These are phyloP conservation scores for Epinotia bilunana DNA, from an alignment of 2,888 invertebrate genomes.

Conservation along the genomic window DNA sequence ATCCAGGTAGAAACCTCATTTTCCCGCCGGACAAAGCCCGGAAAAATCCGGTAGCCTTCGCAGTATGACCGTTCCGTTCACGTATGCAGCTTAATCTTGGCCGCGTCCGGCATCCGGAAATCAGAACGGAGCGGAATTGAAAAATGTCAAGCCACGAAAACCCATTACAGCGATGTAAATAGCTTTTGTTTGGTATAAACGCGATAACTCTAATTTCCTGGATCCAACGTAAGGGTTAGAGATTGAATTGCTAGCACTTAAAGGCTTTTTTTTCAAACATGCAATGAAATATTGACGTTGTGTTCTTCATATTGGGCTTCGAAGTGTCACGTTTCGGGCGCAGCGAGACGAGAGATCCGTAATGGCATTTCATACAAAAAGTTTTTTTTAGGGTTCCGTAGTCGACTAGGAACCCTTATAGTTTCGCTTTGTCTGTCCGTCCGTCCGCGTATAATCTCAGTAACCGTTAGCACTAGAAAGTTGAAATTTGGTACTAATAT, in stretches of 20 bases:
- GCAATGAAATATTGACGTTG: too few relatives aligned
- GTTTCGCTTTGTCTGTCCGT: too few relatives aligned
- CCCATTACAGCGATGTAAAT: constrained; percentile 45
- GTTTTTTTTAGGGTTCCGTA: too few relatives aligned
- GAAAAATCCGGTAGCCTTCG: constrained; percentile 30
- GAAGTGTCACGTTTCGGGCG: too few relatives aligned
- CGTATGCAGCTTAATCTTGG: constrained; percentile 43
- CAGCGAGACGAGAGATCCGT: too few relatives aligned
- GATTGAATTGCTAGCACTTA: constrained; percentile 23
- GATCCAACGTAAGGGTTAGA: constrained; percentile 16
- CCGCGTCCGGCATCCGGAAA: constrained; percentile 49
- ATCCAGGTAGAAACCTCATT: constrained; percentile 31
- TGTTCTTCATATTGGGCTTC: too few relatives aligned
- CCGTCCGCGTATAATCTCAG: too few relatives aligned
- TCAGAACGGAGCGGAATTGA: constrained; percentile 51
- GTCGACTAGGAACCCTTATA: too few relatives aligned
- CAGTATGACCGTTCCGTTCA: constrained; percentile 26
- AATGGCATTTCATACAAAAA: too few relatives aligned
- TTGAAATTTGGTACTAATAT: too few relatives aligned
- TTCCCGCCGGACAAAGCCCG: constrained; percentile 31
- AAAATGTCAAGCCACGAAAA: constrained; percentile 49
- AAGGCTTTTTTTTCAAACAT: too few relatives aligned
- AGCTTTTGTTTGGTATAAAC: constrained; percentile 38
- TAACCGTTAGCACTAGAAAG: too few relatives aligned
- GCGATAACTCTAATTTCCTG: constrained; percentile 43